These are phyloP conservation scores for Cygnus olor DNA, from an alignment of 2,797 vertebrate genomes.

Conservation along the genomic window DNA sequence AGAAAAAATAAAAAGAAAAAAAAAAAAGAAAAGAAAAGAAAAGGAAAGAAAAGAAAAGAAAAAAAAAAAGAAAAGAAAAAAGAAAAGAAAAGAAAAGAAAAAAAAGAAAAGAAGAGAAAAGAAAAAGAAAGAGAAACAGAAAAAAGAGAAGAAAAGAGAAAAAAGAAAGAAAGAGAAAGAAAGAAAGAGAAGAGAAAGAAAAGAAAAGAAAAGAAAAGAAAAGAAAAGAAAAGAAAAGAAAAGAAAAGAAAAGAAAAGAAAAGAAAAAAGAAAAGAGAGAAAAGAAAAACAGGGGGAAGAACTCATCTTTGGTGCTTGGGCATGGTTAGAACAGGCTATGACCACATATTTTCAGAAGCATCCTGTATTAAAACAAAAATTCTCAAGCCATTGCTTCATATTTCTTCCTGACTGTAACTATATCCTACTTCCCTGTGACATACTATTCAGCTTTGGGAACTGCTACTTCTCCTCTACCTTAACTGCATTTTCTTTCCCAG, in stretches of 20 bases:
- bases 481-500: not conserved
- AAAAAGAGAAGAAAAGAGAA: not conserved
- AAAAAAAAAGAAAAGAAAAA: too few relatives aligned
- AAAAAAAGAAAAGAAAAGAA: too few relatives aligned
- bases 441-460: not conserved
- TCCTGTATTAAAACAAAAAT: not conserved
- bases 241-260: too few relatives aligned
- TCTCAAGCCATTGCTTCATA: not conserved
- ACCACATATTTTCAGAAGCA: not conserved
- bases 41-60: too few relatives aligned
- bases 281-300: not conserved
- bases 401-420: not conserved
- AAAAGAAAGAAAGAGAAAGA: not conserved
- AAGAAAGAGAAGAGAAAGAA: too few relatives aligned
- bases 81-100: too few relatives aligned
- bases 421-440: not conserved
- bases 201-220: not conserved
- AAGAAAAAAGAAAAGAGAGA: not conserved
- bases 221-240: too few relatives aligned
- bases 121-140: too few relatives aligned
- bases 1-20: too few relatives aligned
- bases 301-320: not conserved
- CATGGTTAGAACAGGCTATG: not conserved
- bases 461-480: not conserved
- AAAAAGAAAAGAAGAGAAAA: too few relatives aligned